Percentiles rank a stretch among this genome's conserved stretches.
Evolutionary conservation across 2,113 vertebrate genomes (phyloP).

Genomic region (Xenopus laevis): DNA sequence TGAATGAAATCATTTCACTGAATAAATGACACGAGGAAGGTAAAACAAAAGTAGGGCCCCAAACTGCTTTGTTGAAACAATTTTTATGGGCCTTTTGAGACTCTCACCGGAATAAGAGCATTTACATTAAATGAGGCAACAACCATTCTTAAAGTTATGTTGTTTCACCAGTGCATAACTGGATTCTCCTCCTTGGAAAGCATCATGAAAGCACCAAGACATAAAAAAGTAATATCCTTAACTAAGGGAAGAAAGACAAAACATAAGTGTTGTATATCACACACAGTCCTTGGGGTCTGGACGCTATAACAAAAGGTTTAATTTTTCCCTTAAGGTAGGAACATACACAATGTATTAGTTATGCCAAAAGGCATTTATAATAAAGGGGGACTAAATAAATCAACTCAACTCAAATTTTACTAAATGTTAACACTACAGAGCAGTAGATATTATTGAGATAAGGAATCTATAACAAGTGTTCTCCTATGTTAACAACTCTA

Average conservation of each 20-base stretch:
- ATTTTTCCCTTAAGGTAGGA: background rate
- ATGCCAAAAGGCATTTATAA: background rate
- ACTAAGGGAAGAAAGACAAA: background rate
- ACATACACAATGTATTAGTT: background rate
- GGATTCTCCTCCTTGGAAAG: background rate
- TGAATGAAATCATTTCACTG: no score
- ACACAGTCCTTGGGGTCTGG: background rate
- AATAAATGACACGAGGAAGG: background rate
- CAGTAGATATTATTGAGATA: no score
- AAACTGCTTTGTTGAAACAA: background rate
- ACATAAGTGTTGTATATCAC: background rate
- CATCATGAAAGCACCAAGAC: background rate
- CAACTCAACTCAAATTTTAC: background rate
- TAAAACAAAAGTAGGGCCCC: background rate
- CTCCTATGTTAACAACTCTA: no score
- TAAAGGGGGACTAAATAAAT: background rate
- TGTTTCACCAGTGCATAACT: background rate
- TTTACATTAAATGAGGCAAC: slow-evolving; percentile 8
- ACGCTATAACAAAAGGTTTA: background rate
- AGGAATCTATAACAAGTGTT: no score
- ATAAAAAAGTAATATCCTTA: background rate
- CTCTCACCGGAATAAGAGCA: background rate
- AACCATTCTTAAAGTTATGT: background rate
- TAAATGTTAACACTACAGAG: background rate
- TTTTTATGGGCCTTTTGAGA: background rate